Evolutionary conservation across 30 jellyfish, hydroid and myxozoan genomes (phyloP), one percentile per base, ranked within the genome.

Genomic region (Nemopilema nomurai): DNA sequence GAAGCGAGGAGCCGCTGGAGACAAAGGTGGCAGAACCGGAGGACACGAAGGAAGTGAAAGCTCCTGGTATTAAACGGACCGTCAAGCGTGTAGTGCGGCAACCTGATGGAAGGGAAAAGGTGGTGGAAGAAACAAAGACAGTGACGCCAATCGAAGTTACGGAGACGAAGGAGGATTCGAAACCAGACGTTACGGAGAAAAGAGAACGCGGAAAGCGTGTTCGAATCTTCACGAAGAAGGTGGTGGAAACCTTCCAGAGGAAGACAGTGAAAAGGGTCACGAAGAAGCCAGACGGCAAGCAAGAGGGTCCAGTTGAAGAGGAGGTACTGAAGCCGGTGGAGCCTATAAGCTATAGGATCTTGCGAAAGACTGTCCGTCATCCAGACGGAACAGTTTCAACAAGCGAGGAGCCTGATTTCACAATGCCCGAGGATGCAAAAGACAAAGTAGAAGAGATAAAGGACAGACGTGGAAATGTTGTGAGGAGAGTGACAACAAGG

Each of bases 1-100:
- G 97, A 65, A 71, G 77, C 22, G 96, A 89, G 85, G 78, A 77
- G 87, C 96, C 88, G 18, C 71, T 75, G 21, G 95, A 89, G 69
- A 83, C 53, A 67, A 74, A 94, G 29, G 93, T 67, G 24, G 97
- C 49, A 16, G 96, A 90, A 93, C 51, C 67, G 30, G 96, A 76
- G 53, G 97, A 77, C 28, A 80, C 90, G 50, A 80, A 80, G 52
- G 90, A 80, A 73, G 62, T 67, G 30, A 32, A 26, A 49, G 76
- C 82, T 8, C 90, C 90, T 9, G 90, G 66, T 21, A 80, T 41
- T 19, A 80, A 62, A 70, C 82, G 83, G 51, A 23, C 26, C 17
- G 82, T 80, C 25, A 67, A 69, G 33, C 70, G 97, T 41, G 91
- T 83, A 23, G 62, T 90, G 50, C 80, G 93, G 27, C 71, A 69